Evolutionary conservation across 2,888 invertebrate genomes (phyloP).

Genomic region (Cancer borealis): DNA sequence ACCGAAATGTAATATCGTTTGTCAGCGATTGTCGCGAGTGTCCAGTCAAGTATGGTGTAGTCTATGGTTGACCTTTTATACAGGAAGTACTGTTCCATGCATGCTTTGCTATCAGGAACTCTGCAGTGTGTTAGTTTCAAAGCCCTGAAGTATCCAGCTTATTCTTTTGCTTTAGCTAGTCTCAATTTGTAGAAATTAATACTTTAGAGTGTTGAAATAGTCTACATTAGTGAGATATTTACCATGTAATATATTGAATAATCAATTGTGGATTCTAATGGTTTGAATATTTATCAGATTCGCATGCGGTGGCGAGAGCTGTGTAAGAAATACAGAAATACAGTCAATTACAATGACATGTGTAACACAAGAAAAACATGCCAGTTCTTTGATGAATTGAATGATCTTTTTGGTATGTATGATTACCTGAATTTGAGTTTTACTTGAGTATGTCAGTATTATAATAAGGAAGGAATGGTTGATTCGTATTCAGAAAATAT

Average conservation of each 20-base stretch:
- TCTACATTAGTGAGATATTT: background rate
- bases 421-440: background rate
- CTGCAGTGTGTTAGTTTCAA: no score
- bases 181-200: no score
- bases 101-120: background rate
- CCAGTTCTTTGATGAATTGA: constrained; percentile 67
- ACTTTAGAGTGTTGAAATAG: no score
- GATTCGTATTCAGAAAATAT: no score
- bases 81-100: background rate
- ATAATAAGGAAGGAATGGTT: no score
- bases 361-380: constrained; percentile 57
- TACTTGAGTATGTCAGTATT: no score
- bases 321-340: constrained; percentile 68
- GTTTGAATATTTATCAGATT: constrained; percentile 47
- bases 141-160: no score
- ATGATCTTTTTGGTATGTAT: constrained; percentile 65
- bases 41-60: no score
- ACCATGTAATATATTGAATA: background rate
- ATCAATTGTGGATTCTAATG: background rate
- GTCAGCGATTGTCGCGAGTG: no score
- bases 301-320: constrained; percentile 71
- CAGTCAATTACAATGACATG: constrained; percentile 64
- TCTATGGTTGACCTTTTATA: background rate
- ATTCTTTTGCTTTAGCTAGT: no score
- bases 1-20: no score